phyloP scores from a whole-genome alignment of 1,140 invertebrate genomes.

The Bombus superbus region DNA sequence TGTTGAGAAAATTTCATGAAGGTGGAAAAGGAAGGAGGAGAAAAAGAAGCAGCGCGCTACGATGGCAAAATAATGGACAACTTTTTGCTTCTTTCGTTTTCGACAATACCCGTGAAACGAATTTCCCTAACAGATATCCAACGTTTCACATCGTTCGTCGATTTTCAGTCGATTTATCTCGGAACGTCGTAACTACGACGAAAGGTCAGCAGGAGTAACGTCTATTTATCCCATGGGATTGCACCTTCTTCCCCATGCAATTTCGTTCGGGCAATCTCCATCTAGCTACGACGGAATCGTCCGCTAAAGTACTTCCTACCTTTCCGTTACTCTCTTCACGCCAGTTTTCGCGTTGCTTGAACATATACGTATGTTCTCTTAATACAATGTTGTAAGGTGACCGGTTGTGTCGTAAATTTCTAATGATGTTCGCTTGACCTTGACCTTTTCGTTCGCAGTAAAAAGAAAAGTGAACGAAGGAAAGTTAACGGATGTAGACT shows the following conservation, averaged over 20 bases:
- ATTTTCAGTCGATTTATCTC: constrained; percentile 60
- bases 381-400: constrained; percentile 1
- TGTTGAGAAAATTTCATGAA: constrained; percentile 9
- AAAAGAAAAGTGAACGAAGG: no score
- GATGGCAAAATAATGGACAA: constrained; percentile 5
- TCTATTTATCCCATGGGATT: constrained; percentile 65
- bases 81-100: neutral
- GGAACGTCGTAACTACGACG: constrained; percentile 33
- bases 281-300: constrained; percentile 42
- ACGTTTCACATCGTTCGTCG: constrained; percentile 17
- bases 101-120: neutral
- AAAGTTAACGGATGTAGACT: no score
- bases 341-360: neutral
- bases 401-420: neutral
- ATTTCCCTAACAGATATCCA: constrained; percentile 28
- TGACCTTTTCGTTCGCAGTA: neutral
- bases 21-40: no score
- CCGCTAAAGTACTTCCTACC: constrained; percentile 33
- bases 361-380: neutral
- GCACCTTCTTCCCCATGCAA: constrained; percentile 43
- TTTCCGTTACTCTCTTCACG: neutral
- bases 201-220: constrained; percentile 45
- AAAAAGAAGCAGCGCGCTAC: neutral
- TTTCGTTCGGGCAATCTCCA: constrained; percentile 61
- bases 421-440: neutral